phyloP scores from a whole-genome alignment of 2,797 vertebrate genomes.

The Parauchenoglanis ngamensis region DNA sequence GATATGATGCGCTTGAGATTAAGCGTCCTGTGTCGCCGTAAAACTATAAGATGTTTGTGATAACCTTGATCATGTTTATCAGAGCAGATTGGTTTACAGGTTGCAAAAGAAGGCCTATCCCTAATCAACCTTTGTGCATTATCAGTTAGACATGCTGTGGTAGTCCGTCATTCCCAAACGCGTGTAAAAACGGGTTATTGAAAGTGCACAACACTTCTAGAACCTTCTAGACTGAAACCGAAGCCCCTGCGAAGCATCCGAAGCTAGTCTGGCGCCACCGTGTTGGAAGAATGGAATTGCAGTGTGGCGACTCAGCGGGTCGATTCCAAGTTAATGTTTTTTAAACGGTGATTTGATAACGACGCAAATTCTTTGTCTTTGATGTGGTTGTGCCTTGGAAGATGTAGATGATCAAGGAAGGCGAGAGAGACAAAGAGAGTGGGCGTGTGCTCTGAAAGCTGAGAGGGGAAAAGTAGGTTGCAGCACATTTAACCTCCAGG shows the following conservation, averaged over 20 bases:
- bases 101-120: neutral
- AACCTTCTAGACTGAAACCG: constrained; percentile 38
- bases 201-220: constrained; percentile 37
- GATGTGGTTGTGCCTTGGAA: constrained; percentile 50
- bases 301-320: neutral
- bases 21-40: neutral
- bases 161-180: neutral
- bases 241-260: constrained; percentile 17
- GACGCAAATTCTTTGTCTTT: constrained; percentile 41
- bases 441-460: constrained; percentile 56
- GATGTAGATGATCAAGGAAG: constrained; percentile 39
- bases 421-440: constrained; percentile 37
- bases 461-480: constrained; percentile 57
- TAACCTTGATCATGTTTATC: neutral
- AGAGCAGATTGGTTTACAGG: neutral
- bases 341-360: constrained; percentile 42
- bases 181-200: constrained; percentile 11
- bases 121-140: neutral
- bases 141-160: neutral
- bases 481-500: constrained; percentile 57
- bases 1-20: neutral
- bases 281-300: constrained; percentile 25
- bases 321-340: constrained; percentile 37
- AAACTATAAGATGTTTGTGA: neutral
- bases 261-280: constrained; percentile 33